Evolutionary conservation across 2,888 invertebrate species (phyloP).

Genomic region (Mongoloraphidia duomilia): DNA sequence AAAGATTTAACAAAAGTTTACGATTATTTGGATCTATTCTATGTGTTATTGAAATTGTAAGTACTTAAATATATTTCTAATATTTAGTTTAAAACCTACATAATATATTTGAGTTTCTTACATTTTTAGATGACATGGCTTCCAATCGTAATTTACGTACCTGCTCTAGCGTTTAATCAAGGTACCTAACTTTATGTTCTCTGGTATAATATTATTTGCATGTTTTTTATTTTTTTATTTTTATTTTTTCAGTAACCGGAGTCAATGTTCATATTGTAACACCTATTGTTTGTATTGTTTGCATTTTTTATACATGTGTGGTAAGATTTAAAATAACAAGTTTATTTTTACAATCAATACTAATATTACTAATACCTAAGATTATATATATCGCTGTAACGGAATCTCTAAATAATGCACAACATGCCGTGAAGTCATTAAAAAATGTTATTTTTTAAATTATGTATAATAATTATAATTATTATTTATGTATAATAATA

Average conservation of each 20-base stretch:
- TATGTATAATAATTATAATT: too few relatives aligned
- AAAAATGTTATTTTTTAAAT: too few relatives aligned
- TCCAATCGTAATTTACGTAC: conserved; percentile 31
- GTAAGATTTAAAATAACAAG: conserved; percentile 34
- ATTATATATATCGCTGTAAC: too few relatives aligned
- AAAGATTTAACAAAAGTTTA: conserved; percentile 52
- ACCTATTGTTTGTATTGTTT: conserved; percentile 66
- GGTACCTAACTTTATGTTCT: conserved; percentile 31
- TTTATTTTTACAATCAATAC: too few relatives aligned
- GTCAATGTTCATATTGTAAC: conserved; percentile 68
- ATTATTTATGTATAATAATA: too few relatives aligned
- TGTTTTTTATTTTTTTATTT: not conserved
- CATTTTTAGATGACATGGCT: conserved; percentile 54
- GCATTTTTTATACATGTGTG: conserved; percentile 74
- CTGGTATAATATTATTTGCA: too few relatives aligned
- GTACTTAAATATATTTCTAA: conserved; percentile 18
- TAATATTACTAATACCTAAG: too few relatives aligned
- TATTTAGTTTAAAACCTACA: not conserved
- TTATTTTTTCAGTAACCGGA: conserved; percentile 55
- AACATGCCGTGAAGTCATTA: too few relatives aligned
- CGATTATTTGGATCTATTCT: conserved; percentile 55
- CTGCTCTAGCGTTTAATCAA: conserved; percentile 67
- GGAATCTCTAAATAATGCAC: too few relatives aligned
- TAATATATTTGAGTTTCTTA: conserved; percentile 1
- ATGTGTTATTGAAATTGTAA: conserved; percentile 54